Base-by-base conservation (phyloP, 1,140 invertebrate species). In the Aphelenchoides fujianensis region DNA sequence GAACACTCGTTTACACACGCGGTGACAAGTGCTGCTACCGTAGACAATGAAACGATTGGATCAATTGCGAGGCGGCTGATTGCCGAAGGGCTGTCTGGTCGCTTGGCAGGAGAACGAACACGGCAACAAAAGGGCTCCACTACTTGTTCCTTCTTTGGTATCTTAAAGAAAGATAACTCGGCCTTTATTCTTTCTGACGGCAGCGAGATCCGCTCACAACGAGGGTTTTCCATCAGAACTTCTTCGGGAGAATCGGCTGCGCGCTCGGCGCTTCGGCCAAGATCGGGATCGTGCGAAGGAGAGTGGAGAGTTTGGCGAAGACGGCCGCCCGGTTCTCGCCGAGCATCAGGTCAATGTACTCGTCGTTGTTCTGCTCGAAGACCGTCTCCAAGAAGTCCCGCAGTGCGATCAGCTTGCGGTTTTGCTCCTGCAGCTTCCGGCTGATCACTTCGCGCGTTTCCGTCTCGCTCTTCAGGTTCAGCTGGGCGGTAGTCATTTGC, bases 311-410 rank as follows among this genome's bases (percentile, higher is more conserved):
- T 19, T 59, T 59, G 5, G 55, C 5, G 55, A 59, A 59, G 23
- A 59, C 55, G 5, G 55, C 55, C 2, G 37, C 28, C 35, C 73
- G 12, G 36, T 74, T 75, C 68, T 74, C 73, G 36, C 73, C 73
- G 5, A 75, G n/a, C 9, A 75, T 69, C 32, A 52, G 19, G 36
- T 74, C 73, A 37, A 74, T 76, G 61, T 74, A 74, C n/a, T 75
- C 28, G 28, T 74, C 73, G 32, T 69, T 61, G 30, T 69, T 74
- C 9, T 52, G 36, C 27, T 75, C 73, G 16, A 74, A 48, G 31
- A 76, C 62, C 2, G 32, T 16, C 28, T 54, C 52, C 2, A 74
- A 37, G 34, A 74, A 74, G 12, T 69, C 16, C n/a, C 37, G 23
- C 2, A 74, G 31, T 9, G 75, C 71, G 28, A 27, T 23, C 3